Evolutionary conservation across 2,113 vertebrate species (phyloP), one percentile per base, ranked within the genome.

Genomic region (Percina caprodes): DNA sequence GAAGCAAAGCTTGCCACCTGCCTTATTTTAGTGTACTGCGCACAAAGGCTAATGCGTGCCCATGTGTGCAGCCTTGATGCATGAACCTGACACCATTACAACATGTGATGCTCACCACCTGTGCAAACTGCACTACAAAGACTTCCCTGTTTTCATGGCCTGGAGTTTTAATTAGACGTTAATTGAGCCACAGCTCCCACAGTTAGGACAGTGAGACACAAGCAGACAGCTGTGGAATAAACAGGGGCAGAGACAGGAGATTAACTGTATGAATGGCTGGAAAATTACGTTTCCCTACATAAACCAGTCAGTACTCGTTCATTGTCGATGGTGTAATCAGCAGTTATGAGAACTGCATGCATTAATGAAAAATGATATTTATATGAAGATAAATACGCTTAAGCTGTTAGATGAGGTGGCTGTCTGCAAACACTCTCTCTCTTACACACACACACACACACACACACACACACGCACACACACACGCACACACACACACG

Each of bases 111-210:
- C 58, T 77, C 80, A 73, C 66, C 94, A 94, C 92, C 92, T 94
- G 93, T 83, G 84, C 88, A 92, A 93, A 94, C 90, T 91, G 49
- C 65, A 69, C 90, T 79, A 93, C 88, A 93, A 94, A 92, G 91
- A 77, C 85, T n/a, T 54, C 72, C 81, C 86, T 93, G 92, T 93
- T 92, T 93, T 90, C 80, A 86, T n/a, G 84, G 69, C 74, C 74
- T 63, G 79, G 79, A 55, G 80, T 83, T 90, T 93, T 91, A 93
- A 95, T 92, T 92, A 83, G 89, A 70, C 88, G 87, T 91, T 94
- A 91, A 92, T 92, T 91, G 85, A 80, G 76, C 77, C 46, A 54
- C 35, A 61, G 86, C 74, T 89, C 77, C 74, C 75, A 90, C 83
- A 69, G 46, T 72, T 74, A 62, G 45, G 75, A 89, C 82, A 68